Percentiles rank a stretch among this genome's conserved stretches.
These are phyloP conservation scores for Pachyuromys duprasi DNA, from an alignment of 2,797 vertebrate species.

Conservation along the genomic window DNA sequence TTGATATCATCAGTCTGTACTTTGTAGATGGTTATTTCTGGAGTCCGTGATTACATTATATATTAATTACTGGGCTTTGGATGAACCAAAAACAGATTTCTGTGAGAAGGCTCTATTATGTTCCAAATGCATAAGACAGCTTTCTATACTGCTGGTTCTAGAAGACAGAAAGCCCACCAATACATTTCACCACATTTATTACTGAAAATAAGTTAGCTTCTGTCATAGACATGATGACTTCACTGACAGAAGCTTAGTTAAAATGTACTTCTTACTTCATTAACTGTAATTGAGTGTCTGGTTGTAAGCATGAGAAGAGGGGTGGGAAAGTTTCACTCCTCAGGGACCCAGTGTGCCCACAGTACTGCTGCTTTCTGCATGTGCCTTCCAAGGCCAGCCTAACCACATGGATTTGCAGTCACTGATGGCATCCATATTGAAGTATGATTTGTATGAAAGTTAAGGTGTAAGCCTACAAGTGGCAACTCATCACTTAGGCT, in stretches of 20 bases:
- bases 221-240: not conserved
- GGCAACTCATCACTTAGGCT: not conserved
- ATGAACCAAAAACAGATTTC: slow-evolving; percentile 44
- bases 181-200: not conserved
- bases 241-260: not conserved
- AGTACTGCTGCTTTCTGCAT: not conserved
- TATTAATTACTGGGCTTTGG: not conserved
- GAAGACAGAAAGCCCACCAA: not conserved
- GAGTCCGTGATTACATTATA: not conserved
- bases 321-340: not conserved
- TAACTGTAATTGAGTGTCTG: not conserved
- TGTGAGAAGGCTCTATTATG: not conserved
- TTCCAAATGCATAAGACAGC: not conserved
- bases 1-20: not conserved
- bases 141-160: not conserved
- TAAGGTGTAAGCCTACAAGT: not conserved
- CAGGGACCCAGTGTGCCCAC: too few species aligned
- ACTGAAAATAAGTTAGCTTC: not conserved
- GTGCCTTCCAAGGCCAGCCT: not conserved
- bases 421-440: not conserved
- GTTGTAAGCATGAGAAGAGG: not conserved
- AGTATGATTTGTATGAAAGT: not conserved
- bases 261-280: not conserved
- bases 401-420: not conserved
- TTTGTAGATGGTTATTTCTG: slow-evolving; percentile 21